Base-by-base conservation (phyloP, 2,797 vertebrate species). In the Chelon labrosus region DNA sequence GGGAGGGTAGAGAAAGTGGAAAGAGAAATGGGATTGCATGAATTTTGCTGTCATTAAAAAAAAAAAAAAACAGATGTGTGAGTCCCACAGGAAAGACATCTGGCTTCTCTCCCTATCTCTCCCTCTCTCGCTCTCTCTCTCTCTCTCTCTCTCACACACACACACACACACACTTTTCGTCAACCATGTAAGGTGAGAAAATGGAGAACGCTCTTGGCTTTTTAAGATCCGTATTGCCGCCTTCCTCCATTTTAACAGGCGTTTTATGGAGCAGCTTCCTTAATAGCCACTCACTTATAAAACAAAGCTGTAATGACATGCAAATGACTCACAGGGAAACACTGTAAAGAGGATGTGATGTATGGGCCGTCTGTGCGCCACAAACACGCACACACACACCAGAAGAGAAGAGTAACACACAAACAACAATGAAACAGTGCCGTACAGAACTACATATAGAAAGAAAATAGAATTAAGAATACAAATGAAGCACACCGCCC, bases 61-160 rank as follows among this genome's bases (percentile, higher is more conserved):
- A 93, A 90, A n/a, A n/a, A 93, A 93, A 87, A 49, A 94, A 94
- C 96, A 97, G 95, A 96, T 97, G 95, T 95, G 95, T 91, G 91
- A 95, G 94, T 95, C 90, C 95, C 95, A 94, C 81, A 93, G 95
- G 95, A 95, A 92, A 96, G 94, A 94, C 95, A 96, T 95, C 95
- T 95, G 95, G 93, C 91, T 90, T 73, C 82, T 86, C 61, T 77
- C 22, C 52, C 67, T 49, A 72, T 38, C 19, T 67, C 27, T 16
- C 42, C 52, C 63, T 59, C 54, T 49, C 27, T 16, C 42, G 49
- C 63, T 59, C 54, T 49, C 60, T n/a, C 53, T 51, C 46, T 42
- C 85, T 51, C 77, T 27, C 67, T 55, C 31, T 52, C 60, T 16
- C 53, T 47, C 46, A 38, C 85, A 51, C 47, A 52, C 57, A 53